phyloP scores from a whole-genome alignment of 2,797 vertebrate genomes.

The Atherinosoma microstoma region DNA sequence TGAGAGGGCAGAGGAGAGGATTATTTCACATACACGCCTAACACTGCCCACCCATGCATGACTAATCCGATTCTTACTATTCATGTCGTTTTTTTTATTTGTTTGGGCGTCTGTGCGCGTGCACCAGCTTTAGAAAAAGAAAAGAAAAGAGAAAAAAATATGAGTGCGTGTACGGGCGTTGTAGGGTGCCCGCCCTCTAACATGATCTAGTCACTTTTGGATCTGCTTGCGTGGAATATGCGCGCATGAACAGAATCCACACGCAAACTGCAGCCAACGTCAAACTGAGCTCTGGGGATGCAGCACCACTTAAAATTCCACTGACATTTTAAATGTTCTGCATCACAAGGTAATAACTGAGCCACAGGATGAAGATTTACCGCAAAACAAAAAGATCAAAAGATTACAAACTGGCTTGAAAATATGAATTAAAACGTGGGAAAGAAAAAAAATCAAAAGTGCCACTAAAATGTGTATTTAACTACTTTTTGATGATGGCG shows the following conservation, averaged over 20 bases:
- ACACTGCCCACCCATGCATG: slow-evolving; percentile 42
- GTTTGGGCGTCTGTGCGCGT: slow-evolving; percentile 24
- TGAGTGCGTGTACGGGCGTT: slow-evolving; percentile 21
- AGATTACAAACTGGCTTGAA: not conserved
- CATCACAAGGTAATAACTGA: slow-evolving; percentile 11
- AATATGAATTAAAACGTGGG: not conserved
- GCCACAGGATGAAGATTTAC: not conserved
- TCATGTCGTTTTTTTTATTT: slow-evolving; percentile 13
- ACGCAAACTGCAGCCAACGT: slow-evolving; percentile 3
- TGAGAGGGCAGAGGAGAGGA: slow-evolving; percentile 26
- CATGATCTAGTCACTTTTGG: slow-evolving; percentile 33
- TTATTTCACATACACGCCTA: slow-evolving; percentile 29
- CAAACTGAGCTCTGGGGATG: slow-evolving; percentile 26
- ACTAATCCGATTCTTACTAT: slow-evolving; percentile 34
- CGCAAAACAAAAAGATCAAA: not conserved
- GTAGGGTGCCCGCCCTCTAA: slow-evolving; percentile 44
- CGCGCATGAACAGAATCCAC: slow-evolving; percentile 11
- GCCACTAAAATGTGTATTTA: not conserved
- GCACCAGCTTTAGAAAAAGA: not conserved
- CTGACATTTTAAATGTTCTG: slow-evolving; percentile 9
- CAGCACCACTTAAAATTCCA: not conserved
- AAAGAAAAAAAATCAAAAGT: slow-evolving; percentile 9
- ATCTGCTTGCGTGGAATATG: slow-evolving; percentile 12
- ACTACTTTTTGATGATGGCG: slow-evolving; percentile 12
- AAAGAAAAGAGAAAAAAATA: not conserved